Evolutionary conservation across 2,113 vertebrate genomes (phyloP), one percentile per base, ranked within the genome.

Genomic region (Bucco capensis): DNA sequence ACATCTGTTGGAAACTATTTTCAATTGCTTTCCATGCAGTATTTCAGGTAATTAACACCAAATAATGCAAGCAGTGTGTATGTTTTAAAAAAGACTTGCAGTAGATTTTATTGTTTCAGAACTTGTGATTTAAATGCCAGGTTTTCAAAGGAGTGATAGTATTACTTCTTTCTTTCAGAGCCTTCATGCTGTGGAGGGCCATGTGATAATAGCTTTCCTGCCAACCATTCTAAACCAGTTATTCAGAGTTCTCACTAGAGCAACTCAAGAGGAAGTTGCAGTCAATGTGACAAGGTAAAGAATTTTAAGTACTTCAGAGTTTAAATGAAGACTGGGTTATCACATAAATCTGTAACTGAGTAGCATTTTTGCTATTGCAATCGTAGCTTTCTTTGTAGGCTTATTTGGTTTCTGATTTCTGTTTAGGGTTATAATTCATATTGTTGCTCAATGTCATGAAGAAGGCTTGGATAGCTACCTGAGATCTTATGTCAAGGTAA

Each of bases 381-480:
- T 58, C 46, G 65, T 23, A 90, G 54, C 40, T 72, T 94, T 75
- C 76, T 90, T 95, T 54, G 27, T 77, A 58, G 33, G 19, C 86
- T 96, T 90, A 89, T 11, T 96, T 95, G 49, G 53, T 89, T 96
- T 95, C 72, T 80, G 65, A 76, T 64, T 93, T 89, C 86, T 94
- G n/a, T 95, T 80, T 95, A 99, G 99, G 96, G 99, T 99, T 93
- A 99, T 99, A 97, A 99, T 99, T 94, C 99, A 99, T 93, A 97
- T 99, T 62, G 99, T 99, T 89, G 98, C 99, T 88, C 99, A 99
- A 97, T 99, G 99, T 97, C 99, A 99, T 67, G 99, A 99, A 94
- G 99, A 99, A 95, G 99, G 98, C 30, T 97, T 99, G 97, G 99
- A 99, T 94, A 98, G 98, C 97, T 98, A 98, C 95, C 96, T 99